phyloP scores from a whole-genome alignment of 2,888 invertebrate species.

The Pinctada fucata region DNA sequence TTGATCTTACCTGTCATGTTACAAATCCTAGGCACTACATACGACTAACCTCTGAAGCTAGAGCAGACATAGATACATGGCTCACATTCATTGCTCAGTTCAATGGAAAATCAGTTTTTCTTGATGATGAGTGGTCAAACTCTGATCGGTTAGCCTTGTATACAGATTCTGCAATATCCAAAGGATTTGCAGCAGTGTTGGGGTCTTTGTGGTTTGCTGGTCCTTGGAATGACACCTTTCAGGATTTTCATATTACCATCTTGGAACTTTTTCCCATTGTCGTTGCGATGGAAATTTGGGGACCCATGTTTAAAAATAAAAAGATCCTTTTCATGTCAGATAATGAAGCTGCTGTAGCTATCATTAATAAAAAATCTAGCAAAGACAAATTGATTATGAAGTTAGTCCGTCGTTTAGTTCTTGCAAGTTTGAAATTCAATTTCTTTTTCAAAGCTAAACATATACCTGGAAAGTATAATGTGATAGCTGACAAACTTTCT shows the following conservation, averaged over 20 bases:
- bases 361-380: conserved; percentile 40
- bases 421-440: no score
- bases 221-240: conserved; percentile 17
- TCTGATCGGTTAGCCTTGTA: conserved; percentile 19
- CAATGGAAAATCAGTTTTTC: conserved; percentile 38
- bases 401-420: no score
- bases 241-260: conserved; percentile 32
- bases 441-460: no score
- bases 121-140: conserved; percentile 24
- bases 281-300: conserved; percentile 44
- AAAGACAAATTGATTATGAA: no score
- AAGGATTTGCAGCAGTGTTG: conserved; percentile 38
- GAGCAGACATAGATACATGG: conserved; percentile 38
- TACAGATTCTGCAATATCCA: conserved; percentile 35
- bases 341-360: conserved; percentile 38
- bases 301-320: no score
- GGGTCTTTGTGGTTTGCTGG: conserved; percentile 31
- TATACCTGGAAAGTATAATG: no score
- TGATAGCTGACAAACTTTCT: no score
- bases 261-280: conserved; percentile 44
- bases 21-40: no score
- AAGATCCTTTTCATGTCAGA: no score
- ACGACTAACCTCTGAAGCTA: no score
- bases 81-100: conserved; percentile 34
- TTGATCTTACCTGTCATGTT: no score